These are phyloP conservation scores for Babylonia areolata DNA, from an alignment of 1,140 invertebrate genomes.

Conservation along the genomic window DNA sequence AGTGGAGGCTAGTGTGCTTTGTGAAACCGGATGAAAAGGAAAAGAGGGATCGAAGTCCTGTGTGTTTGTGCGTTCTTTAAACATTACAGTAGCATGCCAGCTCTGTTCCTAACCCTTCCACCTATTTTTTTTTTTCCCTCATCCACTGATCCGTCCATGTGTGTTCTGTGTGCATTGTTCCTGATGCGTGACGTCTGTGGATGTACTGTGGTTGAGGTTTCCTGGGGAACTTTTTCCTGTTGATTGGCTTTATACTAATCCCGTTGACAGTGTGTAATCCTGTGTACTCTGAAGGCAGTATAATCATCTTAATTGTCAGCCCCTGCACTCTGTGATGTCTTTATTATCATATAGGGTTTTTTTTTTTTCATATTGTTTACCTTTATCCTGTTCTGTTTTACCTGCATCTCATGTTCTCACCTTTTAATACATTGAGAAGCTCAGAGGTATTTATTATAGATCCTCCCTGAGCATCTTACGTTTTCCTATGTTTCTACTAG, in stretches of 20 bases:
- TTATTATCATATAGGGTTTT: no score
- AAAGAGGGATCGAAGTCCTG: slow-evolving; percentile 1
- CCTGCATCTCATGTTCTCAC: background rate
- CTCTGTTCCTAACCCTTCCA: no score
- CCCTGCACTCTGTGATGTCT: background rate
- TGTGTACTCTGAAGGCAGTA: background rate
- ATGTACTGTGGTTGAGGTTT: background rate
- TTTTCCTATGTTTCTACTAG: no score
- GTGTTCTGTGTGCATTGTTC: background rate
- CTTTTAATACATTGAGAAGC: background rate
- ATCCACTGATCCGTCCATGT: background rate
- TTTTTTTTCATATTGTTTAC: background rate
- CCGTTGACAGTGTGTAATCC: background rate
- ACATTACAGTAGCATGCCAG: background rate
- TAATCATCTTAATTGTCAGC: background rate
- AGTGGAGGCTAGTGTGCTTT: slow-evolving; percentile 24
- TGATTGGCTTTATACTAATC: background rate
- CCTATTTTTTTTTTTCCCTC: background rate
- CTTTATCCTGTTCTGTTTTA: background rate
- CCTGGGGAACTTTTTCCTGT: background rate
- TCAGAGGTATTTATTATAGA: background rate
- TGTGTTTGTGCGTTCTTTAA: background rate
- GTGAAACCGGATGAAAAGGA: slow-evolving; percentile 1
- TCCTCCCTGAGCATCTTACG: background rate
- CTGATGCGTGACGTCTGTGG: background rate